These are phyloP conservation scores for Aphyosemion australe DNA, from an alignment of 2,113 vertebrate genomes.

Conservation along the genomic window DNA sequence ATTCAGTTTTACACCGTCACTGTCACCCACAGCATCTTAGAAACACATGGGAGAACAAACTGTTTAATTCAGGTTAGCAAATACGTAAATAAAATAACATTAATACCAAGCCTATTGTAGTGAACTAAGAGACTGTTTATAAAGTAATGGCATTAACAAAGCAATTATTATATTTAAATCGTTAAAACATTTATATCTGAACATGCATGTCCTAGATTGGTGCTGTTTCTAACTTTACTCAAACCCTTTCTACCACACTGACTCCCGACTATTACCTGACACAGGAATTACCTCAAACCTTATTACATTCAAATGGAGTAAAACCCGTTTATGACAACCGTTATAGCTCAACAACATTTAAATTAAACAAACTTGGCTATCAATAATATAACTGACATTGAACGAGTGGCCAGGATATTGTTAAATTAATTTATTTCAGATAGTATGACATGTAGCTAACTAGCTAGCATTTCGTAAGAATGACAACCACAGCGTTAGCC, in stretches of 20 bases:
- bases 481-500: not conserved
- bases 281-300: not conserved
- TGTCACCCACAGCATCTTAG: too few relatives aligned
- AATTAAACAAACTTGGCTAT: not conserved
- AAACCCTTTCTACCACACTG: not conserved
- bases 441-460: conserved; percentile 17
- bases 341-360: not conserved
- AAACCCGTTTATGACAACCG: not conserved
- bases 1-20: too few relatives aligned
- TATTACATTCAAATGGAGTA: not conserved
- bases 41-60: too few relatives aligned
- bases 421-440: not conserved
- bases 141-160: not conserved
- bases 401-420: not conserved
- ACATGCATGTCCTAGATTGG: not conserved
- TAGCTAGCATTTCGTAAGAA: conserved; percentile 31
- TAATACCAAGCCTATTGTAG: too few relatives aligned
- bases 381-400: not conserved
- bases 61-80: too few relatives aligned
- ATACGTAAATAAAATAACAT: too few relatives aligned
- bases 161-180: not conserved
- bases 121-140: too few relatives aligned
- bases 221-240: not conserved
- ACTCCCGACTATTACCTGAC: conserved; percentile 37
- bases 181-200: too few relatives aligned